A percentile compares a stretch with the other conserved stretches of the same genome.
Conservation (phyloP, 2,113 vertebrate genomes). For the Perca fluviatilis region DNA sequence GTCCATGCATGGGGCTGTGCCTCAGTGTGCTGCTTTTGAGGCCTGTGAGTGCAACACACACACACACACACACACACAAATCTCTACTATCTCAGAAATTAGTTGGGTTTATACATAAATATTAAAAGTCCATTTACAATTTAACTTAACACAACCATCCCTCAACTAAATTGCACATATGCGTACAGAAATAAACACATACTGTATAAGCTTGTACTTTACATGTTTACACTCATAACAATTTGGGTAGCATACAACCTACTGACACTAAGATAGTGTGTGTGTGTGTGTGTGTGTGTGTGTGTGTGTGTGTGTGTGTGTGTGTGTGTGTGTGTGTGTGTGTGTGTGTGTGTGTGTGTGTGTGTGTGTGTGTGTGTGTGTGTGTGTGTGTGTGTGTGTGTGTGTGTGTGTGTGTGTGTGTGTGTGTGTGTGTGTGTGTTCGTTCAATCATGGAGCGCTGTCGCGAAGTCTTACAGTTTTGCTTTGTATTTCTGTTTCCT, state of each 20-base stretch:
- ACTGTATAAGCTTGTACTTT: too few species aligned
- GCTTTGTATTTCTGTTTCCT: conserved; percentile 67
- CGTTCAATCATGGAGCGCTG: conserved; percentile 48
- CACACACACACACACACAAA: conserved; percentile 19
- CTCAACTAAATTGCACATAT: not conserved
- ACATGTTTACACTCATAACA: too few species aligned
- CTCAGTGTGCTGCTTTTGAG: conserved; percentile 76
- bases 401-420: conserved; percentile 15
- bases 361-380: too few species aligned
- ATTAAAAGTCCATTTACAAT: not conserved
- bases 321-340: conserved; percentile 16
- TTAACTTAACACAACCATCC: not conserved
- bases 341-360: conserved; percentile 10
- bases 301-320: conserved; percentile 7
- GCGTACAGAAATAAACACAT: not conserved
- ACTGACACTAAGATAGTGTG: conserved; percentile 23
- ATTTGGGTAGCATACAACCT: conserved; percentile 36
- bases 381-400: conserved; percentile 4
- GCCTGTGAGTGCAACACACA: conserved; percentile 55
- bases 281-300: conserved; percentile 18
- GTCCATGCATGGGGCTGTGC: conserved; percentile 81
- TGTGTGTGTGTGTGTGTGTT: conserved; percentile 26
- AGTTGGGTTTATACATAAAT: not conserved
- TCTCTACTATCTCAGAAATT: not conserved
- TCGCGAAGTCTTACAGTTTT: conserved; percentile 58